Percentiles rank a stretch among this genome's conserved stretches.
These are phyloP conservation scores for Luffia ferchaultella DNA, from an alignment of 2,888 invertebrate genomes.

Conservation along the genomic window DNA sequence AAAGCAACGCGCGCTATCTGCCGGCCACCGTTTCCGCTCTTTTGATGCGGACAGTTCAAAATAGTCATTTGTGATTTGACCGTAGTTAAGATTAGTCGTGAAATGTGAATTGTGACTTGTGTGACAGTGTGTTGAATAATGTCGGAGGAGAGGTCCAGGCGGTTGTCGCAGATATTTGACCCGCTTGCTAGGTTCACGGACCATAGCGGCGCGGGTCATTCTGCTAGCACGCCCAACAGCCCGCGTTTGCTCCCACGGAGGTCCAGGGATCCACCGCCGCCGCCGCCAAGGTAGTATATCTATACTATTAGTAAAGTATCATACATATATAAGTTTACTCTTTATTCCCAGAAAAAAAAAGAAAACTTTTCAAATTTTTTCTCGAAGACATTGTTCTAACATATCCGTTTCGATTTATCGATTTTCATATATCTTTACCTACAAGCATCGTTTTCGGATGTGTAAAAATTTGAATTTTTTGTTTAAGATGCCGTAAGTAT, in stretches of 20 bases:
- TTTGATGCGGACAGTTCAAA: slow-evolving; percentile 38
- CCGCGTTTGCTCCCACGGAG: slow-evolving; percentile 73
- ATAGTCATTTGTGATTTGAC: slow-evolving; percentile 45
- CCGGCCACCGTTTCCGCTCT: slow-evolving; percentile 27
- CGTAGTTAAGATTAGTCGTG: slow-evolving; percentile 35
- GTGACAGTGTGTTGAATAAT: slow-evolving; percentile 31
- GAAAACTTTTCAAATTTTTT: no score
- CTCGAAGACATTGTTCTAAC: no score
- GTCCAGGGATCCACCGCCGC: slow-evolving; percentile 51
- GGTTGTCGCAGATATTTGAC: slow-evolving; percentile 85
- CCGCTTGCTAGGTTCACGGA: slow-evolving; percentile 79
- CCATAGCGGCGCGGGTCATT: slow-evolving; percentile 63
- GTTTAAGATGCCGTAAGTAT: no score
- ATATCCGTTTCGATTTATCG: no score
- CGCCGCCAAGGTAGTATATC: slow-evolving; percentile 29
- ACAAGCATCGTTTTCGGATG: no score
- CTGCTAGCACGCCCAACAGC: slow-evolving; percentile 74
- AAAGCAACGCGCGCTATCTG: slow-evolving; percentile 44
- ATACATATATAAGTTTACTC: no score
- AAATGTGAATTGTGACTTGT: slow-evolving; percentile 27
- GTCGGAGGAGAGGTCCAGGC: slow-evolving; percentile 74
- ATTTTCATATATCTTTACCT: no score
- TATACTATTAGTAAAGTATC: no score
- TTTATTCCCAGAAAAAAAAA: no score
- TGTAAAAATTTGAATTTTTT: no score